Base-by-base conservation (phyloP, 2,113 vertebrate genomes). In the Rhinopomastus cyanomelas region DNA sequence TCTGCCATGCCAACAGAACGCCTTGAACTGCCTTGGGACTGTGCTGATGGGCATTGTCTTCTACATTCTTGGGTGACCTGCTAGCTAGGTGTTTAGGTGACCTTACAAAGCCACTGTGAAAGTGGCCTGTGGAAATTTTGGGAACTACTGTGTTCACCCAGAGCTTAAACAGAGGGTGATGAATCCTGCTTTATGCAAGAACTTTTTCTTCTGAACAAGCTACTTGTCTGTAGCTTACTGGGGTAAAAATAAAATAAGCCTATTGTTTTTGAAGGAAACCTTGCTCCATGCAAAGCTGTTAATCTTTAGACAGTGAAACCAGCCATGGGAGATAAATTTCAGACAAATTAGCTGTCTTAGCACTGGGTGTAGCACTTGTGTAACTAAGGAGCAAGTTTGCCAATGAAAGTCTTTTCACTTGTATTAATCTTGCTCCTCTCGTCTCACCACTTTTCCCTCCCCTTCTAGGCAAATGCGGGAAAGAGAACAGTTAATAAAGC, bases 391-490 rank as follows among this genome's bases (percentile, higher is more conserved):
- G 16, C 16, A 49, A 30, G 9, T 76, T 81, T 88, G 20, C 44
- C 17, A 29, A 27, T 46, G 15, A 72, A 9, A 29, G 6, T 48
- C 26, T 78, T 10, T 67, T 71, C 29, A 16, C 16, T 52, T 56
- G 18, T 46, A 17, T 79, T 15, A 25, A 19, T 32, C 32, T 65
- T 19, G 22, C 34, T 4, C 5, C 53, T 59, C 13, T 37, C 57
- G 32, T 46, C 36, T 57, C 81, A 51, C 23, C 10, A 13, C 37
- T 36, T 30, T 59, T 59, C 44, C 78, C 26, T 29, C n/a, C 71
- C 53, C 10, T 67, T 56, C 29, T 88, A 99, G 99, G 94, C 94
- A 95, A 87, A 98, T 93, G 77, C 97, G 96, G 89, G 98, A 99
- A 94, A 97, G 96, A 51, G 98, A 99, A 69, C 95, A 94, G 39